Evolutionary conservation across 2,888 invertebrate genomes (phyloP), one percentile per base, ranked within the genome.

Genomic region (Vesta saturnalis): DNA sequence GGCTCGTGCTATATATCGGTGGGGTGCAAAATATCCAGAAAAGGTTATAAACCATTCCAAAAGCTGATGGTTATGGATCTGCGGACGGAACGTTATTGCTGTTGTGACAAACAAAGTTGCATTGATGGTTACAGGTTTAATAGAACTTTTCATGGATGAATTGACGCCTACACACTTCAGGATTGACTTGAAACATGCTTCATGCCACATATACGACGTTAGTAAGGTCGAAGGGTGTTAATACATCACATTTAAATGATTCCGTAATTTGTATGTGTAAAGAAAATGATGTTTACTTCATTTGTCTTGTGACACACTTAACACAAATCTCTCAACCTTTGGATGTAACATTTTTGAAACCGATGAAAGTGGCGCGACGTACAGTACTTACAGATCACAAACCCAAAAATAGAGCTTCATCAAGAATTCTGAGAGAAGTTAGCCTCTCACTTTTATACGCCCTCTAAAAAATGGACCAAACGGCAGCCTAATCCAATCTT

Each of bases 1-100:
- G 22, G 74, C 71, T 67, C 49, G 65, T 30, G 49, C 35, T 74
- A 43, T 49, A 16, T 73, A 64, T 62, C 54, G 54, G 63, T n/a
- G n/a, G n/a, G n/a, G n/a, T n/a, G n/a, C n/a, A n/a, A n/a, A n/a
- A n/a, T n/a, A n/a, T n/a, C n/a, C 22, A 64, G 69, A 75, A 80
- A 16, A 49, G n/a, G n/a, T n/a, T n/a, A n/a, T 55, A 47, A 76
- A 80, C 63, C 61, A 67, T 8, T 71, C 76, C 8, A 81, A 81
- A 66, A 55, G 73, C 14, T 79, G 79, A 69, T 64, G n/a, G n/a
- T 76, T 66, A 69, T 72, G 76, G 73, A 1, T 72, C 71, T 56
- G 79, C 79, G 10, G 67, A 22, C 52, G 79, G 79, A 16, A 63
- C 69, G 8, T 46, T 60, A 39, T 65, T 77, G 18, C 77, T 64